These are phyloP conservation scores for Planococcus citri DNA, from an alignment of 1,140 invertebrate genomes.

Conservation along the genomic window DNA sequence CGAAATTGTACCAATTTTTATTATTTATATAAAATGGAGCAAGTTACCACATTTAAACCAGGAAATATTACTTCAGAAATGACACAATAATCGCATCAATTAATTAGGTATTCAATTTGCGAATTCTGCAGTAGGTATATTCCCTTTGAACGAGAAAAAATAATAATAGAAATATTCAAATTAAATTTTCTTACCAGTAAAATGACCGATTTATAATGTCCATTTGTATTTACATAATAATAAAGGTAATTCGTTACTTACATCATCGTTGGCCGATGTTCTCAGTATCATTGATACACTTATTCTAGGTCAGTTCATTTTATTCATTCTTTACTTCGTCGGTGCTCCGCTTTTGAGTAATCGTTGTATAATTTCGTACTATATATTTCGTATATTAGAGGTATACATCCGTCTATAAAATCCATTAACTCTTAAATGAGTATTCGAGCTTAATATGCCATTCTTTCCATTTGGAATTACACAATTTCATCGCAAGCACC, in stretches of 20 bases:
- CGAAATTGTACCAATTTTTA: no score
- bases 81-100: no score
- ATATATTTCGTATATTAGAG: no score
- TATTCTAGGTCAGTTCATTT: background rate
- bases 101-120: no score
- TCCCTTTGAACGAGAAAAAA: no score
- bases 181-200: background rate
- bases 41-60: no score
- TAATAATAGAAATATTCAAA: background rate
- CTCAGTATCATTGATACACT: background rate
- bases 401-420: background rate
- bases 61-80: no score
- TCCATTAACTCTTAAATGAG: background rate
- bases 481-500: no score
- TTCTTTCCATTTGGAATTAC: no score
- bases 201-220: background rate
- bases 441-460: no score
- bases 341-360: background rate
- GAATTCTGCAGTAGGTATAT: no score
- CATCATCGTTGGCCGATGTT: background rate
- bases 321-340: background rate
- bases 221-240: constrained; percentile 1
- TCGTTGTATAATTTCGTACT: background rate
- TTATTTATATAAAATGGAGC: no score
- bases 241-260: background rate